phyloP scores from a whole-genome alignment of 2,113 vertebrate species.

The Raphicerus campestris region DNA sequence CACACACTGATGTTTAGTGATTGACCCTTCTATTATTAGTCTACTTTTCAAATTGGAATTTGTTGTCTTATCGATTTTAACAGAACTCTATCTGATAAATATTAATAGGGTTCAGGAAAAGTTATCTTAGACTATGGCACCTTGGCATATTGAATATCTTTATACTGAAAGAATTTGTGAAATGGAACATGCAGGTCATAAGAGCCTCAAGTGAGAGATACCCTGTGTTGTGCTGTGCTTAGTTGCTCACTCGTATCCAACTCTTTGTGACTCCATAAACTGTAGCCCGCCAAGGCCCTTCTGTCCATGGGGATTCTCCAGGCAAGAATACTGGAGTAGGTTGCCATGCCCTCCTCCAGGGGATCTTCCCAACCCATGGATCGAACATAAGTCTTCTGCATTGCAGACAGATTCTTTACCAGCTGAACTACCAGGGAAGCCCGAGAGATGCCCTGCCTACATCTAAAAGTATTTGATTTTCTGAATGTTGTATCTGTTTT shows the following conservation, averaged over 20 bases:
- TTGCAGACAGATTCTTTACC: background rate
- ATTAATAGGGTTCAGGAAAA: background rate
- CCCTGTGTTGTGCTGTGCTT: background rate
- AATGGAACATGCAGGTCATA: background rate
- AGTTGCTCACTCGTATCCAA: rapidly evolving
- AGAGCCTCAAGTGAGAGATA: background rate
- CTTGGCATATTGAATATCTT: background rate
- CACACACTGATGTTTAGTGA: background rate
- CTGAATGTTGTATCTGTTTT: too few species aligned
- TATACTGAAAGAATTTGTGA: background rate
- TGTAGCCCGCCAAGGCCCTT: background rate
- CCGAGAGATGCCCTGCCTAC: background rate
- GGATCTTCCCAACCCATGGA: background rate
- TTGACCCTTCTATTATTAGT: background rate
- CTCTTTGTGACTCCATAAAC: background rate
- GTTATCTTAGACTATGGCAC: background rate
- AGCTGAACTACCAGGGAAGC: background rate
- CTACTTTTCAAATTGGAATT: background rate
- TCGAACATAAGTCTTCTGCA: background rate
- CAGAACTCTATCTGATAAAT: background rate
- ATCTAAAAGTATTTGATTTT: background rate
- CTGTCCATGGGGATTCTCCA: background rate
- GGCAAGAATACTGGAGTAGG: background rate
- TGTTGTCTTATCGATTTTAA: background rate
- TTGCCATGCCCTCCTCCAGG: background rate